Percentiles rank a stretch among this genome's conserved stretches.
phyloP scores from a whole-genome alignment of 2,797 vertebrate genomes.

The Eurystomus glaucurus region DNA sequence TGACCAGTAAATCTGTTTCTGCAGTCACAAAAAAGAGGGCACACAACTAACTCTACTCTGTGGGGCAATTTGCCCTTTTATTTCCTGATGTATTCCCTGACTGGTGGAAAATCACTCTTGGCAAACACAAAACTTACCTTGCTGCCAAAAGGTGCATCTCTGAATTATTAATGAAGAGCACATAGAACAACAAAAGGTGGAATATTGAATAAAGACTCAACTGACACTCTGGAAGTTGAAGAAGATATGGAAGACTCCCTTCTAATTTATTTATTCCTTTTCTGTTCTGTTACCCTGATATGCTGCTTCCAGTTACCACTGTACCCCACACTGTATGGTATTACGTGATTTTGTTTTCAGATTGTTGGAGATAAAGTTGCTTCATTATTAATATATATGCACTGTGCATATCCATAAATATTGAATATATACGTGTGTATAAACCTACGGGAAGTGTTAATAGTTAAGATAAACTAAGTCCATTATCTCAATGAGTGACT shows the following conservation, averaged over 20 bases:
- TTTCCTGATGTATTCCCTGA: conserved; percentile 16
- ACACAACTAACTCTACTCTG: not conserved
- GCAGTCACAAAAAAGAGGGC: not conserved
- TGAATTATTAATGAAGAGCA: conserved; percentile 71
- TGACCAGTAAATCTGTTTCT: not conserved
- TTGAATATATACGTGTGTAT: conserved; percentile 57
- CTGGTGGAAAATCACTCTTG: conserved; percentile 66
- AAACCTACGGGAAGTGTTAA: conserved; percentile 74
- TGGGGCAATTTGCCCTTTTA: conserved; percentile 18
- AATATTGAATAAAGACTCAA: conserved; percentile 69
- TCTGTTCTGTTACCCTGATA: conserved; percentile 75
- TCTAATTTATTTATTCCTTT: conserved; percentile 89
- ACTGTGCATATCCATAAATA: conserved; percentile 72
- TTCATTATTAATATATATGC: conserved; percentile 81
- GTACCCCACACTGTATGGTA: conserved; percentile 63
- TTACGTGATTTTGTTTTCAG: conserved; percentile 81
- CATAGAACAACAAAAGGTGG: conserved; percentile 46
- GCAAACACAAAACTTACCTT: conserved; percentile 61
- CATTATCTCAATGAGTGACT: conserved; percentile 78
- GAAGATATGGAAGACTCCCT: conserved; percentile 83
- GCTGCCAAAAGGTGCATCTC: conserved; percentile 32
- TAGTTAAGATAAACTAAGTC: conserved; percentile 82
- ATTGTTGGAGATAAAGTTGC: conserved; percentile 78
- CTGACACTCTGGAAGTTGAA: conserved; percentile 70
- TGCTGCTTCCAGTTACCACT: conserved; percentile 75